Evolutionary conservation across 2,888 invertebrate genomes (phyloP), one percentile per base, ranked within the genome.

Genomic region (Patella ulyssiponensis): DNA sequence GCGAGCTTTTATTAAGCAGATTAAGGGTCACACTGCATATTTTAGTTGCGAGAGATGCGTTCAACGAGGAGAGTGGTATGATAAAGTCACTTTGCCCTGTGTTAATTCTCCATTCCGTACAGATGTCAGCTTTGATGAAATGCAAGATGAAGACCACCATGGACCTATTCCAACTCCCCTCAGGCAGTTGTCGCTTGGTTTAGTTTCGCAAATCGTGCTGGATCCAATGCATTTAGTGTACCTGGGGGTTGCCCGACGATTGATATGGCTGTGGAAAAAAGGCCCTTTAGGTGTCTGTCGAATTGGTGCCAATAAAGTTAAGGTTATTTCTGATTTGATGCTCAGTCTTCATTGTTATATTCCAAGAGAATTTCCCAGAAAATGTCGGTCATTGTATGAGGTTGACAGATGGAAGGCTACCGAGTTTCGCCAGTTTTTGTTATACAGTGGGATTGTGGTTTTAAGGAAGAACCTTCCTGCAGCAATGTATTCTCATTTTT

Each of bases 221-320:
- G 88, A 88, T 71, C 84, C 85, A 53, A 88, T 89, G 88, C 88
- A 89, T 72, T 79, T 86, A 17, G 81, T 86, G 1, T 86, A 85
- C 73, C 73, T 87, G 11, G 89, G 88, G 27, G 83, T 87, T 3
- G 69, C 80, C 58, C 82, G 71, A 72, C 76, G 78, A 58, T 20
- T 83, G 5, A 33, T 85, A 11, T 44, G 76, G 23, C 44, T 78
- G 51, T 82, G 81, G 80, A 78, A 77, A 23, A 77, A 78, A 71
- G 84, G 83, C n/a, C 80, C 79, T 51, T 1, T 69, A 14, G 64
- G 53, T 12, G 33, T 56, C 3, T 72, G 71, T 58, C 11, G 76
- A 11, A 54, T 76, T 58, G 64, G 71, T 11, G 14, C 51, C n/a
- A 58, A 12, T 17, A 33, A 23, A 11, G 54, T 81, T 23, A 64